Evolutionary conservation across 2,888 invertebrate genomes (phyloP).

Genomic region (Platypus cylindrus): DNA sequence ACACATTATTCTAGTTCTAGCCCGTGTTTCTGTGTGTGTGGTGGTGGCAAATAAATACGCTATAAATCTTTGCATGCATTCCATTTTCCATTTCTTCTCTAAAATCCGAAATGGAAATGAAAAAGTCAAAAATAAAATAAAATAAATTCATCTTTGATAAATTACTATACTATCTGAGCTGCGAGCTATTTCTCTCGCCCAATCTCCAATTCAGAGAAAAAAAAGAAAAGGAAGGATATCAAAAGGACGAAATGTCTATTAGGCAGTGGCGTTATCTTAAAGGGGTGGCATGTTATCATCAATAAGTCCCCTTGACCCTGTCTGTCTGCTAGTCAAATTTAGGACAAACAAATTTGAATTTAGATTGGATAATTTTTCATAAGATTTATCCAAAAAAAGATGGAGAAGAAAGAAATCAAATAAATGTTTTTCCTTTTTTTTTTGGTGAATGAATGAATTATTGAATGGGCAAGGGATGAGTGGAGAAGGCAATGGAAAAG

Average conservation of each 20-base stretch:
- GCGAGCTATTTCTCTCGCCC: slow-evolving; percentile 5
- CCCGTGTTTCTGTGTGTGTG: too few relatives aligned
- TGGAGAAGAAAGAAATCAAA: slow-evolving; percentile 1
- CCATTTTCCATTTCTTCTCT: too few relatives aligned
- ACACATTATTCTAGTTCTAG: too few relatives aligned
- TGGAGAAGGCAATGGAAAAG: not conserved
- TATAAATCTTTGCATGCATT: too few relatives aligned
- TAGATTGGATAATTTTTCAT: slow-evolving; percentile 15
- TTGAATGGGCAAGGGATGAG: not conserved
- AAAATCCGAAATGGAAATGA: too few relatives aligned
- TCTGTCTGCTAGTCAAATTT: slow-evolving; percentile 10
- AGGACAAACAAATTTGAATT: slow-evolving; percentile 16
- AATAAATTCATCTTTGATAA: slow-evolving; percentile 12
- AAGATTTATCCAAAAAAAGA: slow-evolving; percentile 6
- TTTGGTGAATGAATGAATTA: too few relatives aligned
- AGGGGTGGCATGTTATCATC: slow-evolving; percentile 9
- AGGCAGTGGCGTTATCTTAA: slow-evolving; percentile 14
- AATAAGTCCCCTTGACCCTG: slow-evolving; percentile 8
- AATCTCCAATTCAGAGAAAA: slow-evolving; percentile 12
- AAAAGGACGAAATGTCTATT: slow-evolving; percentile 16
- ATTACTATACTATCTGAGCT: slow-evolving; percentile 12
- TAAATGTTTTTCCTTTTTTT: too few relatives aligned
- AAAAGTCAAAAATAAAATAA: too few relatives aligned
- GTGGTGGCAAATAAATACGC: too few relatives aligned
- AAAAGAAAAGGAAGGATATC: slow-evolving; percentile 14